Conservation (phyloP, 2,797 vertebrate species). For the Molossus molossus region DNA sequence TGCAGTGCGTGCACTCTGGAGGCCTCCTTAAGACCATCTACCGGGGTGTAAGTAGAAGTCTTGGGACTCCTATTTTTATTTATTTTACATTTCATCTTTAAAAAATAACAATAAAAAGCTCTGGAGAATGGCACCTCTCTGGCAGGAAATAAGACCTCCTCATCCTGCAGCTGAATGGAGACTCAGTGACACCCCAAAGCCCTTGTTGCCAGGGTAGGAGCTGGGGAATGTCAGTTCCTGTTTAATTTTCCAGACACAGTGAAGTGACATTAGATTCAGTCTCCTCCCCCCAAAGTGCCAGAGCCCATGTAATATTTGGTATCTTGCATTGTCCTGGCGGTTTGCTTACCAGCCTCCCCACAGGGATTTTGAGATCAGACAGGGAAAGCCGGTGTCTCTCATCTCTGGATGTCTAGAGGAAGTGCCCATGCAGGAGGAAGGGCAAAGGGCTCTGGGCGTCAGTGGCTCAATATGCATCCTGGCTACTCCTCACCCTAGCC, state of each 20-base stretch:
- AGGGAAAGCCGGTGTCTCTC: background rate
- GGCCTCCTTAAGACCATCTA: background rate
- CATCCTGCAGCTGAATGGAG: background rate
- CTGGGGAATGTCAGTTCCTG: background rate
- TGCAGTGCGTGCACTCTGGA: background rate
- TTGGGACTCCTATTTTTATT: background rate
- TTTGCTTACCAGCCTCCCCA: background rate
- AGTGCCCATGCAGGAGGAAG: background rate
- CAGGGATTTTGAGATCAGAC: background rate
- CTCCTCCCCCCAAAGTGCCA: background rate
- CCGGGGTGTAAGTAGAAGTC: background rate
- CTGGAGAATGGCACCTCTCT: background rate
- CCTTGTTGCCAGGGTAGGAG: background rate
- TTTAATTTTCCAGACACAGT: background rate
- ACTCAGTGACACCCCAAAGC: background rate
- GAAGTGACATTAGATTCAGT: background rate
- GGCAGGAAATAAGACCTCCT: background rate
- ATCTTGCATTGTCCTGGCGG: rapidly evolving
- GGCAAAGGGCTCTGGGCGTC: background rate
- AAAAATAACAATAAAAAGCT: background rate
- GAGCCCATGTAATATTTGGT: background rate
- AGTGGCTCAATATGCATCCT: background rate
- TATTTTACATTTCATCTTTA: background rate
- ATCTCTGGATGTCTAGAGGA: too few relatives aligned
- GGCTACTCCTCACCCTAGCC: background rate